phyloP scores from a whole-genome alignment of 2,888 invertebrate species.

The Myopa tessellatipennis region DNA sequence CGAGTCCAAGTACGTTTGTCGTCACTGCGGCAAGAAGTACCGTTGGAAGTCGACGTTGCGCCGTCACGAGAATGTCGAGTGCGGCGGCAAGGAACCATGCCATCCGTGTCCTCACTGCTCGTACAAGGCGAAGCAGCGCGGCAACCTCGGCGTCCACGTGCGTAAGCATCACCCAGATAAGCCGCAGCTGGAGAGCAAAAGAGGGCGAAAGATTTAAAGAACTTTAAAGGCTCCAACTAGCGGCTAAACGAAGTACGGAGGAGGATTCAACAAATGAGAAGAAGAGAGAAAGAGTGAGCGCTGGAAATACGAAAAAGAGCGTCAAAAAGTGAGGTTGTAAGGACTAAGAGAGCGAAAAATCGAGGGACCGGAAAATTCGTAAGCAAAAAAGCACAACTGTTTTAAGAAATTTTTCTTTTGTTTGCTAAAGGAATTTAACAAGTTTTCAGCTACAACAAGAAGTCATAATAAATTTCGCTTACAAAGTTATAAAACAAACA shows the following conservation, averaged over 20 bases:
- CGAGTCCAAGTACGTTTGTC: constrained; percentile 77
- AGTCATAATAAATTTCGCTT: no score
- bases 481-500: no score
- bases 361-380: background rate
- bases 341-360: no score
- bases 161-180: constrained; percentile 78
- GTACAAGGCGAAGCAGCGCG: constrained; percentile 83
- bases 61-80: constrained; percentile 85
- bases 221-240: background rate
- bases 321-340: no score
- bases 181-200: constrained; percentile 67
- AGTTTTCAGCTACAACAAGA: background rate
- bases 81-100: constrained; percentile 84
- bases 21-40: constrained; percentile 87
- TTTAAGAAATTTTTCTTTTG: background rate
- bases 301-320: background rate
- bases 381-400: background rate
- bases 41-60: constrained; percentile 88
- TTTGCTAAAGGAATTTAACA: background rate
- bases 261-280: background rate
- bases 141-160: constrained; percentile 84
- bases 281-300: background rate
- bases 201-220: constrained; percentile 64
- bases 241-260: background rate
- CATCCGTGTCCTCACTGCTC: constrained; percentile 85